Evolutionary conservation across 2,888 invertebrate species (phyloP).

Genomic region (Epiblema foenella): DNA sequence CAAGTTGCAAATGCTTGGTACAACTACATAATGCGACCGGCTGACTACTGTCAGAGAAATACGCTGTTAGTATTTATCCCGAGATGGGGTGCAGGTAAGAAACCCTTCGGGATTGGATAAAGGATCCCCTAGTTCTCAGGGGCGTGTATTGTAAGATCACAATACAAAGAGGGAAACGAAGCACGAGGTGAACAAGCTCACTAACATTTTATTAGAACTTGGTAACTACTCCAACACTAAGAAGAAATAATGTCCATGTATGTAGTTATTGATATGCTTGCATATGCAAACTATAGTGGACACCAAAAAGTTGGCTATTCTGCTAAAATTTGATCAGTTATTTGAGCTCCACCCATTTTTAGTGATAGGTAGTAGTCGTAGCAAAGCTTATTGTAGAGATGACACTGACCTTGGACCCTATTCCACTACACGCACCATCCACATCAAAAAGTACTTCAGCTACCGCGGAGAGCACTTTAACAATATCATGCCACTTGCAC

Average conservation of each 20-base stretch:
- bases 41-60: constrained; percentile 10
- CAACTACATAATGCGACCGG: constrained; percentile 26
- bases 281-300: too few relatives aligned
- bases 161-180: constrained; percentile 22
- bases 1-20: constrained; percentile 2
- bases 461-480: constrained; percentile 74
- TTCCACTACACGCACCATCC: constrained; percentile 73
- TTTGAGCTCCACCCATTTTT: not conserved
- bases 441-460: constrained; percentile 80
- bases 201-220: not conserved
- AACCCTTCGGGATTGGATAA: constrained; percentile 53
- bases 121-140: constrained; percentile 27
- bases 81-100: constrained; percentile 67
- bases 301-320: too few relatives aligned
- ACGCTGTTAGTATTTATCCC: constrained; percentile 13
- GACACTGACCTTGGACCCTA: constrained; percentile 78
- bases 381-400: constrained; percentile 15
- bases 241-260: too few relatives aligned
- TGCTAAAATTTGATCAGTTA: not conserved
- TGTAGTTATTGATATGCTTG: too few relatives aligned
- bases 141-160: constrained; percentile 35
- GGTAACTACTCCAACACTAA: too few relatives aligned
- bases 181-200: not conserved
- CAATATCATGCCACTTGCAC: constrained; percentile 80
- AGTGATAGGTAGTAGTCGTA: not conserved